A percentile compares a stretch with the other conserved stretches of the same genome.
phyloP scores from a whole-genome alignment of 2,113 vertebrate species.

The Macquaria australasica region DNA sequence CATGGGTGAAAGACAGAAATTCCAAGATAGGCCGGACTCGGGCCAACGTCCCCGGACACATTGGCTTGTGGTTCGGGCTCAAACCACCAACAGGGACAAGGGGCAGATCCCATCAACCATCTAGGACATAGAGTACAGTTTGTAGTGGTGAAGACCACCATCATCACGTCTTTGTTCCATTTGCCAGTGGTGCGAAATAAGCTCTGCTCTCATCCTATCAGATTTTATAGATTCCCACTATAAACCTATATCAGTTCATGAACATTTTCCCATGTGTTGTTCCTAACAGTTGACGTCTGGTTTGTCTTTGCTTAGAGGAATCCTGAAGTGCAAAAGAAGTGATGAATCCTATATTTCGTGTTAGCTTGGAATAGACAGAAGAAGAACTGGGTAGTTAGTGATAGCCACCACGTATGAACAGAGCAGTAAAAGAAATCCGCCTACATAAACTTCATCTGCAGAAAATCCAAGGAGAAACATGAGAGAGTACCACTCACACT shows the following conservation, averaged over 20 bases:
- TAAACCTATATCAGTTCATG: neutral
- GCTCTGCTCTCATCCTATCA: conserved; percentile 1
- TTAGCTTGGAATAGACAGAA: neutral
- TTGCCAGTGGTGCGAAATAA: conserved; percentile 2
- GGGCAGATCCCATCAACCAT: conserved; percentile 15
- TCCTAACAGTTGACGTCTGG: rapidly evolving
- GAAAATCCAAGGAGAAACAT: neutral
- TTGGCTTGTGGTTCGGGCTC: conserved; percentile 45
- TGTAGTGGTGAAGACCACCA: neutral
- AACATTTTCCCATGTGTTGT: neutral
- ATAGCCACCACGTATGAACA: neutral
- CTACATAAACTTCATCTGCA: neutral
- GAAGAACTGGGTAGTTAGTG: neutral
- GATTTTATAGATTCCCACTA: neutral
- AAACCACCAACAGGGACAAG: conserved; percentile 12
- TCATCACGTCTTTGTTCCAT: conserved; percentile 13
- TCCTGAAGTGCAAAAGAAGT: neutral
- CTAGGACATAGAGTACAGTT: conserved; percentile 12
- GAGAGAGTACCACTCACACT: neutral
- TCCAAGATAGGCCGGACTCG: conserved; percentile 50
- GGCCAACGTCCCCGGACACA: conserved; percentile 70
- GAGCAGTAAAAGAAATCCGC: neutral
- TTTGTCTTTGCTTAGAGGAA: neutral
- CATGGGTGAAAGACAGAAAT: conserved; percentile 58
- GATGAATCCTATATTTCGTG: neutral